Evolutionary conservation across 1,140 invertebrate species (phyloP), one percentile per base, ranked within the genome.

Genomic region (Copidosoma floridanum): DNA sequence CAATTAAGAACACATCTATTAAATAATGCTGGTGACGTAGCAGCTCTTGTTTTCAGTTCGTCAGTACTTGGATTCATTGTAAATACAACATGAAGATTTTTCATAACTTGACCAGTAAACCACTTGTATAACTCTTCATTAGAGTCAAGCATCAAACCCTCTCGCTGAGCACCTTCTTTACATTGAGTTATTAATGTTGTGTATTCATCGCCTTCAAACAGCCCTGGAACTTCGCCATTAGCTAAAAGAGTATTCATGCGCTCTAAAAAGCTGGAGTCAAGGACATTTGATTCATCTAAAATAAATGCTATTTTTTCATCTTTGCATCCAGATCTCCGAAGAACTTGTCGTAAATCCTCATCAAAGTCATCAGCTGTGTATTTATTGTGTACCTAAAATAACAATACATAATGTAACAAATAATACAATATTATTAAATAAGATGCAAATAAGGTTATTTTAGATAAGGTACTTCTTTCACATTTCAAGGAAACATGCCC

Each of bases 51-150:
- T 78, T 99, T 98, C 4, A 99, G 83, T 0, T 97, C 98, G 76
- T 99, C 95, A 0, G 94, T 94, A 3, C 93, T 97, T 10, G 98
- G 98, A 83, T 99, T 99, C 98, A 99, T 99, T 1, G 98, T 99
- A 76, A 99, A 99, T 10, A 99, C 97, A 23, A 99, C 97, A 77
- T 99, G 98, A 3, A 99, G 83, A 81, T 99, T 99, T 63, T 91
- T 89, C 93, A 99, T 99, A 20, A 99, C 96, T 86, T 98, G 90
- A 63, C 93, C 90, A 0, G 98, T 99, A 76, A 99, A 99, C 89
- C 89, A 91, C 82, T 99, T 99, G 79, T 99, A 99, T 2, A 99
- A 81, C 79, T 99, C 98, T 77, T 99, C 98, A 60, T 92, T 93
- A 0, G 95, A 97, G 79, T 99, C 98, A 10, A 99, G 80, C 97